Evolutionary conservation across 2,113 vertebrate genomes (phyloP), one percentile per base, ranked within the genome.

Genomic region (Mustela lutreola): DNA sequence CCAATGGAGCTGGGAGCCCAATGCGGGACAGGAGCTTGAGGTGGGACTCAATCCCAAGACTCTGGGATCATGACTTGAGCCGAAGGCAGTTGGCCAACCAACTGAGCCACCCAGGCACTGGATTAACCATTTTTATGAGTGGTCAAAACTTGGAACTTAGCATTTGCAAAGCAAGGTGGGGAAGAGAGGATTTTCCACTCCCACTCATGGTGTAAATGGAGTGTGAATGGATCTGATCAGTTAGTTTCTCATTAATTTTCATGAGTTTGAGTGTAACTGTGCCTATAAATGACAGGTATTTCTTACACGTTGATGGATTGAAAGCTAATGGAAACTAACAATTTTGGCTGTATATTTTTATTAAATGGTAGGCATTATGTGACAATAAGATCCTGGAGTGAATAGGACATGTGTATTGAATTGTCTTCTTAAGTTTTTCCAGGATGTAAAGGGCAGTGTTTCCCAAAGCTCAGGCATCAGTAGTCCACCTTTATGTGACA

Each of bases 281-380:
- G 58, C 56, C 67, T 85, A 19, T 89, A 65, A 89, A 58, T 73
- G 85, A 89, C 79, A 97, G 81, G 31, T 60, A 73, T 50, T 95
- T 83, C 79, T 92, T 36, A 79, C 11, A 75, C 12, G 80, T 89
- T 42, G 16, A 33, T 89, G 76, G n/a, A 56, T 73, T 50, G 85
- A n/a, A 65, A 42, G 12, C 75, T 88, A 93, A 65, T 56, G 42
- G 18, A 8, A 94, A 83, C 4, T 45, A 85, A 33, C 26, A 16
- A 80, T 36, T 56, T 58, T 80, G 73, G 82, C 12, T 91, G 16
- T 65, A 28, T 8, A 63, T 70, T 81, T 97, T 91, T 96, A 63
- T 80, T 83, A 94, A 95, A 53, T 26, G 33, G 11, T 90, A 87
- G 56, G 10, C 14, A 80, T 79, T 90, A 76, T 70, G 26, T 96